Base-by-base conservation (phyloP, 2,113 vertebrate genomes). In the Platycercus adscitus region DNA sequence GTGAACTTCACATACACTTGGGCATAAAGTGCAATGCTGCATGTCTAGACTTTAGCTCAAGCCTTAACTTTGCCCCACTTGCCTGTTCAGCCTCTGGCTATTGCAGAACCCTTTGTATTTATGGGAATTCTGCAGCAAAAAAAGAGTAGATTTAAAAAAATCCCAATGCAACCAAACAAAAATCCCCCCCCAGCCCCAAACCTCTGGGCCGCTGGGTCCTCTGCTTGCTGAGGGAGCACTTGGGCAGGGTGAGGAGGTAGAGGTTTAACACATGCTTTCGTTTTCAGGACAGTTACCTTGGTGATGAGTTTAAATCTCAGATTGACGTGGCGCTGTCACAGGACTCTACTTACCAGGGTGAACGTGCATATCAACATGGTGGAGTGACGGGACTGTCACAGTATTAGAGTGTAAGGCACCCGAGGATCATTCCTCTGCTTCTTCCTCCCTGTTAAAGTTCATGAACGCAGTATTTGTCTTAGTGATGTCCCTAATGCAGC, bases 251-350 rank as follows among this genome's bases (percentile, higher is more conserved):
- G 4, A 3, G 8, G 69, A 35, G 8, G 4, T 1, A 4, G 72
- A 66, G 64, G 61, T 35, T 64, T 52, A n/a, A 86, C 82, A 17
- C 26, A 1, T 24, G 4, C 79, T 47, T 81, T 85, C 11, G 25
- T 58, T 92, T 98, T 7, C 98, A 99, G 99, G 99, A 99, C 98
- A 99, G 99, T 96, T 99, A 99, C 98, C 98, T 99, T 93, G 99
- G 99, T 21, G 99, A 99, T 90, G 99, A 99, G 98, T 99, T 99
- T 98, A 99, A 99, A 97, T 99, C 99, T 85, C 99, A 99, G 98
- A 99, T 99, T 29, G 99, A 99, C 11, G 99, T 99, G 98, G 99
- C 99, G 16, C 98, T 99, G 98, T 99, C 99, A 21, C 99, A 99
- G 98, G 99, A 99, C 97, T 99, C 99, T 33, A 99, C 99, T 20